Base-by-base conservation (phyloP, 2,888 invertebrate genomes). In the Hypomecis atomaria region DNA sequence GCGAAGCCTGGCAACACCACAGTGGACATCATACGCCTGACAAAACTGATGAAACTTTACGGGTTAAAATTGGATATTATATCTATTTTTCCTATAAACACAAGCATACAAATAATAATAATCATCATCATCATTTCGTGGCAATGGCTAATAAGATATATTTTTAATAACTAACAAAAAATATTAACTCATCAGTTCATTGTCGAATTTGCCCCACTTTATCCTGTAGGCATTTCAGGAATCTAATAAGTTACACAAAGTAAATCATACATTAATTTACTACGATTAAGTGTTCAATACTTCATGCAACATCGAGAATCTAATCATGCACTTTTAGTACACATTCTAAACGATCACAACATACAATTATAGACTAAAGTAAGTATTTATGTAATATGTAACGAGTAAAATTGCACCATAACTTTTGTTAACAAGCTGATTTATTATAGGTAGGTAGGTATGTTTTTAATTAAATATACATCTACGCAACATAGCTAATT, bases 291-390 rank as follows among this genome's bases (percentile, higher is more conserved):
- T 65, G 55, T 67, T 62, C 56, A 33, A 68, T 68, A 79, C 75
- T 72, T 68, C 81, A 82, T 82, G 83, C 79, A 78, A 78, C 73
- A 72, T 69, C 56, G 65, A 75, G 57, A 49, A 62, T 38, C 33
- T 54, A 59, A 65, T 59, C 82, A 81, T 82, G 82, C 82, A 82
- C 75, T 76, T 78, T 72, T 64, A 79, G 77, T 76, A 77, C 75
- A 73, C 71, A 71, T 70, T 44, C 47, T 62, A 63, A 47, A 67
- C 66, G 65, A 65, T 65, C 71, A 72, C 73, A 78, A 78, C 72
- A 73, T 67, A 73, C 56, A 58, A 72, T 59, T 33, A 42, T 42
- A 8, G 8, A 23, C 6, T 55, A 44, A 37, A 36, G 4, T 55
- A 45, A 45, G 7, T 34, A 10, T 36, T 45, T 45, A 45, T 13